Evolutionary conservation across 2,797 vertebrate genomes (phyloP), one percentile per base, ranked within the genome.

Genomic region (Dendrocincla fuliginosa): DNA sequence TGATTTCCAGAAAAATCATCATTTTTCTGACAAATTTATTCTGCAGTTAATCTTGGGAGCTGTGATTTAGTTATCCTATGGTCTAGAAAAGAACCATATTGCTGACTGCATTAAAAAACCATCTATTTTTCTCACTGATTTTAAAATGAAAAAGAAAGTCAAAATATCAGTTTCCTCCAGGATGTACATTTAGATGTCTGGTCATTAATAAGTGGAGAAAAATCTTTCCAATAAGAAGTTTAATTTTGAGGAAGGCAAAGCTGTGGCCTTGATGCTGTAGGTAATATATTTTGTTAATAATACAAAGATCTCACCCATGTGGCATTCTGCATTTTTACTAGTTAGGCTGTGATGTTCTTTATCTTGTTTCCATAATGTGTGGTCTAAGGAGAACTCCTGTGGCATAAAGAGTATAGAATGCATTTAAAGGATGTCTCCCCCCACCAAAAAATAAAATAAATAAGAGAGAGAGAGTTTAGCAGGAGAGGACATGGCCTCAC

Each of bases 401-500:
- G 18, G 24, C 61, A 61, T 33, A 84, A 79, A 69, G 30, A 25
- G 3, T 76, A 37, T 28, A n/a, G 57, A 57, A 82, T 49, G 53
- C 19, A 41, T 49, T 42, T 74, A 44, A 67, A 69, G 23, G 25
- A 33, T 47, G 2, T 14, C 11, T 44, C 7, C 2, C 10, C 16
- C 5, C 19, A 3, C 6, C 4, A 25, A 33, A 56, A 56, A 27
- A 37, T 19, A 37, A 39, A 19, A 27, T 13, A 28, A 17, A 22
- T 12, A 37, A 18, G 23, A 28, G 18, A 28, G 11, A 24, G 5
- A 52, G 8, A 25, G 12, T 65, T 81, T 35, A 53, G 10, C 2
- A 33, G 0, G 0, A 67, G 37, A 64, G 20, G 27, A 55, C 39
- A 35, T 0, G 0, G 17, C 37, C 33, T 42, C 23, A 42, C 20